Conservation (phyloP, 2,888 invertebrate genomes). For the Machimus rusticus region DNA sequence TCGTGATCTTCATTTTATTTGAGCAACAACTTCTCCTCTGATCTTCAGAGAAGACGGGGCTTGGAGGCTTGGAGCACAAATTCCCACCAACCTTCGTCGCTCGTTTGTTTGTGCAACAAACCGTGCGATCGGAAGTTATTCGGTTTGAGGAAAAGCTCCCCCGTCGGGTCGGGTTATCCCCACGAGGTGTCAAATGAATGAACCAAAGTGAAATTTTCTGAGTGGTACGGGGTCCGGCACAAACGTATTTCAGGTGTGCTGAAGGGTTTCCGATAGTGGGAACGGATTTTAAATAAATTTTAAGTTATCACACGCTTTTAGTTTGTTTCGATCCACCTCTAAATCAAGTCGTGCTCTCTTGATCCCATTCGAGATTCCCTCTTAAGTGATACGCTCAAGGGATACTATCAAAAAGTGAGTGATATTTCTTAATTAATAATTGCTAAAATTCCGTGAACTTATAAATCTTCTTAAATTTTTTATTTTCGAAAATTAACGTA, state of each 20-base stretch:
- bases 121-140: not conserved
- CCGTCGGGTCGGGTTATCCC: not conserved
- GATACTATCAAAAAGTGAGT: slow-evolving; percentile 48
- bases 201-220: not conserved
- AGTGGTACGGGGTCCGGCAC: not conserved
- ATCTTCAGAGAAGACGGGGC: not conserved
- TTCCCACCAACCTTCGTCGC: not conserved
- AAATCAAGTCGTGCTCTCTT: slow-evolving; percentile 52
- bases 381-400: slow-evolving; percentile 27
- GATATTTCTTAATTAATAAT: not conserved
- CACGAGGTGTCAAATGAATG: slow-evolving; percentile 5
- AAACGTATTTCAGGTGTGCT: slow-evolving; percentile 43
- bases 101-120: slow-evolving; percentile 8
- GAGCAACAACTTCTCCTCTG: not conserved
- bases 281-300: slow-evolving; percentile 60
- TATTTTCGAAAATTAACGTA: not conserved
- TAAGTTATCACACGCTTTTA: slow-evolving; percentile 56
- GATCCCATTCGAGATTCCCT: slow-evolving; percentile 21
- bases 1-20: not conserved
- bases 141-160: not conserved
- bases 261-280: slow-evolving; percentile 44
- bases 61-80: not conserved
- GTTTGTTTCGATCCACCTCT: slow-evolving; percentile 60
- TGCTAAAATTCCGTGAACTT: not conserved
- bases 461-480: not conserved